Conservation (phyloP, 2,113 vertebrate species). For the Sphyrna mokarran region DNA sequence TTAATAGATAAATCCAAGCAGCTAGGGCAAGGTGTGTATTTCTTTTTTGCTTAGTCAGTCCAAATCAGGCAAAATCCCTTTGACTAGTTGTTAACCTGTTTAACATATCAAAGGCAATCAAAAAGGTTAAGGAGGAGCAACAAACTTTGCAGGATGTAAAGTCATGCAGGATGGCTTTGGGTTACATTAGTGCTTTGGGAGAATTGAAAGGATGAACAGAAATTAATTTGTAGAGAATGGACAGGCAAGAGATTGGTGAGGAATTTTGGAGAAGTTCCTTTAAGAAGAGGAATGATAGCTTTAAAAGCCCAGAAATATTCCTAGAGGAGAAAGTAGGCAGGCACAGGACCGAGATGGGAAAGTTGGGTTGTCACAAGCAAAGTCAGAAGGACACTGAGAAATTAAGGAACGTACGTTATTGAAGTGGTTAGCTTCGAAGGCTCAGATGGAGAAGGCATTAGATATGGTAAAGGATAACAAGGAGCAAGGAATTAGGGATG, state of each 20-base stretch:
- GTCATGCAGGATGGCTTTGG: background rate
- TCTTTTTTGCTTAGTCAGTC: background rate
- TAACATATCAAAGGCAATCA: background rate
- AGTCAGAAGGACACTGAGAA: background rate
- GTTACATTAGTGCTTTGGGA: background rate
- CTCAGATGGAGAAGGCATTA: background rate
- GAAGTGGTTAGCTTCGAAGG: background rate
- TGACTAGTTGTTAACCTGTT: background rate
- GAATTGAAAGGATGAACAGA: background rate
- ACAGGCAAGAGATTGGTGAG: background rate
- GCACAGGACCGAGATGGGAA: background rate
- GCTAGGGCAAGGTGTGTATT: background rate
- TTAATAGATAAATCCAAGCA: constrained; percentile 41
- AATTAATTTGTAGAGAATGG: background rate
- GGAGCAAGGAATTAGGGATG: background rate
- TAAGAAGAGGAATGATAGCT: background rate
- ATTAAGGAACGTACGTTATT: background rate
- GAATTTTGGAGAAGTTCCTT: background rate
- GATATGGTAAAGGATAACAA: background rate
- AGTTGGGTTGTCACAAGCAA: background rate
- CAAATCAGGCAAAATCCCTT: background rate
- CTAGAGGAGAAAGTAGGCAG: background rate
- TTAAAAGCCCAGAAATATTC: background rate
- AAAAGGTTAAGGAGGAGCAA: background rate
- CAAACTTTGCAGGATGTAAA: background rate